These are phyloP conservation scores for Allacma fusca DNA, from an alignment of 2,888 invertebrate genomes.

Conservation along the genomic window DNA sequence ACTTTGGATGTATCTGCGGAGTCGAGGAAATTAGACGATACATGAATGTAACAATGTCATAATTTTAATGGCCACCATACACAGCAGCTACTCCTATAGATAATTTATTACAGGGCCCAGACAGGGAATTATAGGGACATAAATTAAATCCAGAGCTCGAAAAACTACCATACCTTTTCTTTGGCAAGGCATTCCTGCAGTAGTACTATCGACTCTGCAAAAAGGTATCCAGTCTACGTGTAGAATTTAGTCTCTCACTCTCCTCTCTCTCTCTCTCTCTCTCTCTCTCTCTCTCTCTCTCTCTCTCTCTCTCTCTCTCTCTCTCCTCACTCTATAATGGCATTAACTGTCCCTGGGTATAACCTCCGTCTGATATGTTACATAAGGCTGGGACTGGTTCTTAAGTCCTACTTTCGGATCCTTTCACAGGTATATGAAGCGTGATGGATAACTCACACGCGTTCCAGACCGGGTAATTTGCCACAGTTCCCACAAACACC, in stretches of 20 bases:
- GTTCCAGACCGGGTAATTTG: constrained; percentile 9
- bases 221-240: too few species aligned
- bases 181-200: neutral
- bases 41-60: neutral
- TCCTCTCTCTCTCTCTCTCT: too few species aligned
- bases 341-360: too few species aligned
- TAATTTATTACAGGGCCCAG: neutral
- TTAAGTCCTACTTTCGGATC: neutral
- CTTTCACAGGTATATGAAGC: neutral
- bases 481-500: constrained; percentile 25
- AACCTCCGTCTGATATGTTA: too few species aligned
- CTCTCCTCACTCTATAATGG: too few species aligned
- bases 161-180: neutral
- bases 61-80: neutral
- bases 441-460: constrained; percentile 3
- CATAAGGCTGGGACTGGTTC: neutral
- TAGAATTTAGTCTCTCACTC: too few species aligned
- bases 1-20: neutral
- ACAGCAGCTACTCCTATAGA: neutral
- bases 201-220: neutral
- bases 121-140: constrained; percentile 3
- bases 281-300: too few species aligned
- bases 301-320: too few species aligned
- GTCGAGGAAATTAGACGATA: neutral
- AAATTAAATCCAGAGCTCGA: neutral